Evolutionary conservation across 2,797 vertebrate species (phyloP).

Genomic region (Synanceia verrucosa): DNA sequence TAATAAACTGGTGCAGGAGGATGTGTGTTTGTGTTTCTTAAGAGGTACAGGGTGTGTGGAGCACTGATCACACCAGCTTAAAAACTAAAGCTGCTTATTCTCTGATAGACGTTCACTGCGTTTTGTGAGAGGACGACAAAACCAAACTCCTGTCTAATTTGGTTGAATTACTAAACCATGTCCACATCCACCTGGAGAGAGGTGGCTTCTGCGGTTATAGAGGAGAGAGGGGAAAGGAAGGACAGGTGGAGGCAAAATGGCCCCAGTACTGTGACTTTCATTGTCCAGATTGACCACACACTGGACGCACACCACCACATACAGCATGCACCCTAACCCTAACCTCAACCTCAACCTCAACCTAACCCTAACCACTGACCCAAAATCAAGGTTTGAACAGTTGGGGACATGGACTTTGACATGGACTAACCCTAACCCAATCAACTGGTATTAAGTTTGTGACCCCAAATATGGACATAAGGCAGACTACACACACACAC

Average conservation of each 20-base stretch:
- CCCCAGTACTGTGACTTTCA: slow-evolving; percentile 22
- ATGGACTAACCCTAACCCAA: too few species aligned
- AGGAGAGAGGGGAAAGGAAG: slow-evolving; percentile 23
- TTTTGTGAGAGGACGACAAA: slow-evolving; percentile 40
- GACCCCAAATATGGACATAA: too few species aligned
- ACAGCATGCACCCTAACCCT: too few species aligned
- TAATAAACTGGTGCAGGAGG: slow-evolving; percentile 9
- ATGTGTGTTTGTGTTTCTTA: slow-evolving; percentile 19
- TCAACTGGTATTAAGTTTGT: too few species aligned
- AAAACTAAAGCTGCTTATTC: slow-evolving; percentile 60
- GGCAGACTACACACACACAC: too few species aligned
- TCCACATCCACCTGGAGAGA: slow-evolving; percentile 32
- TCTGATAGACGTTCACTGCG: slow-evolving; percentile 40
- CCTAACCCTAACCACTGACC: too few species aligned
- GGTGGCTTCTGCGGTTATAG: slow-evolving; percentile 16
- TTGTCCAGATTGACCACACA: neutral
- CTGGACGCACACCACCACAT: neutral
- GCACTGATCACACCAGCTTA: slow-evolving; percentile 42
- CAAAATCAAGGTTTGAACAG: too few species aligned
- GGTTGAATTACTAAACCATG: slow-evolving; percentile 61
- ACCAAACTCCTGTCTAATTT: slow-evolving; percentile 56
- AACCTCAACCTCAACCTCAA: too few species aligned
- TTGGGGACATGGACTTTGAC: too few species aligned
- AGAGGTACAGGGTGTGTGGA: slow-evolving; percentile 39
- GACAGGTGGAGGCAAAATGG: slow-evolving; percentile 44